Base-by-base conservation (phyloP, 2,113 vertebrate species). In the Ammodytes marinus region DNA sequence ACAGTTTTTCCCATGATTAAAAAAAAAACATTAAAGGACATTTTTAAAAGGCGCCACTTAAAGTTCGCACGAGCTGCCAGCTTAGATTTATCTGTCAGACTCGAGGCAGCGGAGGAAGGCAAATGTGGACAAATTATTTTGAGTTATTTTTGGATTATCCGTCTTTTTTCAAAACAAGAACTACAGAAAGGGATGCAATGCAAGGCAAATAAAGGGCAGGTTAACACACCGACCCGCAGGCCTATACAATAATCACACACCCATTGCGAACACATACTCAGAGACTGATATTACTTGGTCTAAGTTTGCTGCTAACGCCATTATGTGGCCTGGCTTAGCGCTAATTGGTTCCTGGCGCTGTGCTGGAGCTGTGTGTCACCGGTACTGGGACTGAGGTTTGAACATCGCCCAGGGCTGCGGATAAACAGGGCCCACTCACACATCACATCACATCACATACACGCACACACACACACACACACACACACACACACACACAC, bases 341-440 rank as follows among this genome's bases (percentile, higher is more conserved):
- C 63, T 92, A 89, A 92, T 89, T 88, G 89, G 87, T 89, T 92
- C 86, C 86, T 86, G 86, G 82, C 71, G 52, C 46, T 61, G 70
- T 71, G 55, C 64, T 69, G 35, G 68, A 90, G 85, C 80, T 81
- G 63, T 82, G 82, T 91, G 90, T 91, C 84, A 86, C 86, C 64
- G 47, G 87, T 82, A 13, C 85, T 87, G 88, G 75, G 92, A 88
- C 85, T 89, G 89, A 93, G 84, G 86, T 86, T 88, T 92, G 83
- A 89, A 87, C 86, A 84, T 86, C 17, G 86, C 88, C 86, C 74
- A 66, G 55, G 85, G 91, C 89, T 83, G 75, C 35, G 74, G 83
- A 90, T 80, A 87, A 11, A 79, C 66, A 5, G 40, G 42, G 63
- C 72, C 86, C 69, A 68, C 84, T 88, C 86, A 86, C 54, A 85